These are phyloP conservation scores for Zaprionus africanus DNA, from an alignment of 1,140 invertebrate genomes.

Conservation along the genomic window DNA sequence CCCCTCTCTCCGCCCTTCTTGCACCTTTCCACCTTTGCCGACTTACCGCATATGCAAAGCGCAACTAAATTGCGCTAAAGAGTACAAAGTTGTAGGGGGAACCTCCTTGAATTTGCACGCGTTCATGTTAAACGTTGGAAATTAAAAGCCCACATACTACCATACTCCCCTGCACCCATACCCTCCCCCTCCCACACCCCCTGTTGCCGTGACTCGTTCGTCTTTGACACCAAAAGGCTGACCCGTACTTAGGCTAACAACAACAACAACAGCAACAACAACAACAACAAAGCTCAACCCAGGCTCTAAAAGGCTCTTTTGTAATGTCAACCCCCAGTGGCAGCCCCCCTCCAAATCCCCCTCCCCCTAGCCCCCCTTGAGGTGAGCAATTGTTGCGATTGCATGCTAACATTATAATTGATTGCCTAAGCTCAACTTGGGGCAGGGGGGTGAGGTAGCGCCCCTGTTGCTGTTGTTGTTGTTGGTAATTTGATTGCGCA, in stretches of 20 bases:
- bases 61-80: slow-evolving; percentile 77
- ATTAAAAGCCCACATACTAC: slow-evolving; percentile 46
- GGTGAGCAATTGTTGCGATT: slow-evolving; percentile 62
- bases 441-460: neutral
- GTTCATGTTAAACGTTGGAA: slow-evolving; percentile 69
- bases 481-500: slow-evolving; percentile 81
- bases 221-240: slow-evolving; percentile 77
- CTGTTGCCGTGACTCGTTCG: slow-evolving; percentile 48
- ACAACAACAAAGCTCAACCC: slow-evolving; percentile 23
- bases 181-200: neutral
- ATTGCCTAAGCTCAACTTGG: slow-evolving; percentile 70
- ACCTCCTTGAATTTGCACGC: slow-evolving; percentile 59
- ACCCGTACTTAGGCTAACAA: slow-evolving; percentile 72
- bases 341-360: neutral
- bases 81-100: slow-evolving; percentile 66
- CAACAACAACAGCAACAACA: slow-evolving; percentile 30
- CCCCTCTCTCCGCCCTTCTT: too few relatives aligned
- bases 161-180: too few relatives aligned
- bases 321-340: slow-evolving; percentile 38
- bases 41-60: slow-evolving; percentile 53
- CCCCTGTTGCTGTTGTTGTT: slow-evolving; percentile 12
- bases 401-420: slow-evolving; percentile 81
- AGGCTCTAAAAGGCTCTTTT: slow-evolving; percentile 66
- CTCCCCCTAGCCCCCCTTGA: neutral
- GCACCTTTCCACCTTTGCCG: neutral